Base-by-base conservation (phyloP, 2,888 invertebrate species). In the Campoplex capitator region DNA sequence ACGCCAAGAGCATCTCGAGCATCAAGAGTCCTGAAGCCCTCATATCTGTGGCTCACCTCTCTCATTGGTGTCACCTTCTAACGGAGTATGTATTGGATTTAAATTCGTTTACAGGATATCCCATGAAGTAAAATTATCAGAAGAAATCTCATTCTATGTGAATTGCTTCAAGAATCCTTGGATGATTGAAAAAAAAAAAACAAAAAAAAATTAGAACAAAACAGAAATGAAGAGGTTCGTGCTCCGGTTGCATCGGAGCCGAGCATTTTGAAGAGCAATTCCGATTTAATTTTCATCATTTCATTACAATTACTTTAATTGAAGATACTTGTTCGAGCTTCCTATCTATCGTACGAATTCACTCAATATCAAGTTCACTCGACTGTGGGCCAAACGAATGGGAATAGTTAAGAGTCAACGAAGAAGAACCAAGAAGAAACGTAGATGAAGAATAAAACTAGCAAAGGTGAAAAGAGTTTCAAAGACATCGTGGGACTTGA, bases 391-490 rank as follows among this genome's bases (percentile, higher is more conserved):
- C 32, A 32, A 62, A 32, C 62, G 32, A 62, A 28, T 62, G 13
- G 58, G 1, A 62, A 13, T 16, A 62, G 32, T 8, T 54, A 56
- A 6, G 35, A 51, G 28, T 13, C 2, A 38, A 67, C 38, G 38
- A 42, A 68, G 67, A 42, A 54, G 16, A 3, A 32, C 16, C 51
- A 73, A 32, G 71, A 73, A 32, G 48, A 51, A 73, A 48, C 18
- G n/a, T 18, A n/a, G 54, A 54, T 54, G 54, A 6, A 56, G 8
- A 54, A 73, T 18, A 73, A 23, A 73, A 54, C n/a, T n/a, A n/a
- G 74, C 16, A 28, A 75, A 75, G 48, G 38, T 75, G 74, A 75
- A 58, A 23, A 74, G 73, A 74, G 28, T 75, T 75, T 58, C 58
- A 42, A 75, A 75, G 42, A 58, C 58, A 75, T 58, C 56, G 38